Conservation (phyloP, 2,797 vertebrate species). For the Siniperca undulata region DNA sequence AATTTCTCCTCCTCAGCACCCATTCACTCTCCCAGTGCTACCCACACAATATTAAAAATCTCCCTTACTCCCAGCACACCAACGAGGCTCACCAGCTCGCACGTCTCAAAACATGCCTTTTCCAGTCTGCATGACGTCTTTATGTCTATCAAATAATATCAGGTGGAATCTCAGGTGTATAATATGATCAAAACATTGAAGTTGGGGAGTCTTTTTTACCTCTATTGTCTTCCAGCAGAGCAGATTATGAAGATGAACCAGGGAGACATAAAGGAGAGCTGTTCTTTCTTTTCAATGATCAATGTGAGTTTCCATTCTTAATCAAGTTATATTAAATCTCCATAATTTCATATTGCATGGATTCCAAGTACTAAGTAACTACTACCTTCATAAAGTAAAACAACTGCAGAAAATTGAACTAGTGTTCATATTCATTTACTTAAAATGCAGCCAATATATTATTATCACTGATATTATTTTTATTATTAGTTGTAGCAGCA, state of each 20-base stretch:
- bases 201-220: slow-evolving; percentile 24
- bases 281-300: slow-evolving; percentile 56
- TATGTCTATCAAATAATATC: slow-evolving; percentile 75
- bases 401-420: neutral
- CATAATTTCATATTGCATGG: slow-evolving; percentile 36
- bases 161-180: slow-evolving; percentile 62
- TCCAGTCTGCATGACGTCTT: slow-evolving; percentile 58
- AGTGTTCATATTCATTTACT: slow-evolving; percentile 13
- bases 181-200: slow-evolving; percentile 54
- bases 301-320: slow-evolving; percentile 53
- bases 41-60: slow-evolving; percentile 75
- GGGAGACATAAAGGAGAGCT: slow-evolving; percentile 48
- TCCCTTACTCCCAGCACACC: slow-evolving; percentile 51
- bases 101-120: slow-evolving; percentile 44
- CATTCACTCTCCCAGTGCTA: slow-evolving; percentile 58
- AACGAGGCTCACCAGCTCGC: slow-evolving; percentile 18
- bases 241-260: slow-evolving; percentile 37
- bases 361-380: slow-evolving; percentile 37
- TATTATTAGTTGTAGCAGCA: neutral
- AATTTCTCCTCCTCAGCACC: slow-evolving; percentile 71
- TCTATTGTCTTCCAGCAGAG: slow-evolving; percentile 39
- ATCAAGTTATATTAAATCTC: slow-evolving; percentile 61
- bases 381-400: slow-evolving; percentile 21
- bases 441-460: slow-evolving; percentile 1
- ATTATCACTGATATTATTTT: neutral